Evolutionary conservation across 1,140 invertebrate genomes (phyloP), one percentile per base, ranked within the genome.

Genomic region (Theocolax elegans): DNA sequence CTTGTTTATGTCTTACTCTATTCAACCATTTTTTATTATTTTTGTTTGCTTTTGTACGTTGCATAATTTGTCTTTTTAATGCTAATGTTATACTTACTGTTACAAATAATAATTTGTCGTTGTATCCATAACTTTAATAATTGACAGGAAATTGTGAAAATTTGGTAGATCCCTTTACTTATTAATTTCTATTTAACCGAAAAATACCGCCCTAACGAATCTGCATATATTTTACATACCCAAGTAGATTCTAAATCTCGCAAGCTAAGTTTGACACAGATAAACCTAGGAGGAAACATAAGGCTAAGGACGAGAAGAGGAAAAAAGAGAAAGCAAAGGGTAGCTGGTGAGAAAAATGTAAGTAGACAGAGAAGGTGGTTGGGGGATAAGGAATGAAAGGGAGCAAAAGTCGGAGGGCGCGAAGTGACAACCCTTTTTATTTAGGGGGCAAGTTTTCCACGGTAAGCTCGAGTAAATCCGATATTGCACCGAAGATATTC

Each of bases 351-450:
- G 42, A 62, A 62, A 53, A 71, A 65, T 49, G 60, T 21, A 51
- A 31, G 40, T 62, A 31, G 54, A 58, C 59, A 56, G 49, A 54
- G 63, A 23, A n/a, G 7, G 2, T 40, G 31, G 59, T 25, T 3
- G 51, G 21, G 23, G 48, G 48, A 54, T 42, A 65, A 48, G 60
- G 58, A 48, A 44, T 35, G 63, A 62, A 59, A 53, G 44, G 46
- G 65, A 9, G 54, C 31, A 19, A 56, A 69, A 70, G 51, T 38
- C 58, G 27, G 42, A 40, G 48, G 63, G 60, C 62, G 31, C 58
- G 68, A 76, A 77, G 42, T 78, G 83, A 84, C 76, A 85, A 86
- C 82, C 83, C 83, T 85, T 86, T 85, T 86, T 85, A 86, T 86
- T 86, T 85, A 83, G 80, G 77, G 77, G 75, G 73, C 73, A 81